Evolutionary conservation across 2,888 invertebrate species (phyloP).

Genomic region (Escarpia spicata): DNA sequence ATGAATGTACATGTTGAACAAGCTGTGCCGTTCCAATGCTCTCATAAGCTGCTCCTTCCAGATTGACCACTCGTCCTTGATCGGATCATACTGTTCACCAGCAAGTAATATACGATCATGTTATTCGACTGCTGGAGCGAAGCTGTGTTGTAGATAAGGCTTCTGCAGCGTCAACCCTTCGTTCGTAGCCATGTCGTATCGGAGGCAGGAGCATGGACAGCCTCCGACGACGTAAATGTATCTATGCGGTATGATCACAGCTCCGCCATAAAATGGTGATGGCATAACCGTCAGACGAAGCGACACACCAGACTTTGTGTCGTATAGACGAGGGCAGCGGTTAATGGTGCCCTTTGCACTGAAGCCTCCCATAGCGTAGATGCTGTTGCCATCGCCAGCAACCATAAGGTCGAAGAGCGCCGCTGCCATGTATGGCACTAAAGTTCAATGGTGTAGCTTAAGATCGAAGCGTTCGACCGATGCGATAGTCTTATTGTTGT

Average conservation of each 20-base stretch:
- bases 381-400: conserved; percentile 29
- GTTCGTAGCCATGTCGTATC: conserved; percentile 33
- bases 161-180: conserved; percentile 30
- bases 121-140: not conserved
- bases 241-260: conserved; percentile 30
- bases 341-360: conserved; percentile 30
- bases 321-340: conserved; percentile 23
- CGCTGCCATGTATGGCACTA: conserved; percentile 27
- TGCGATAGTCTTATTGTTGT: conserved; percentile 28
- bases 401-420: conserved; percentile 34
- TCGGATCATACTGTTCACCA: conserved; percentile 36
- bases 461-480: conserved; percentile 30
- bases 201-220: conserved; percentile 32
- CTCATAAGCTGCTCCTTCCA: conserved; percentile 34
- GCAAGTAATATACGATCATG: conserved; percentile 34
- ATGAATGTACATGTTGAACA: conserved; percentile 30
- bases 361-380: conserved; percentile 37
- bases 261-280: conserved; percentile 33
- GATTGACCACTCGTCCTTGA: conserved; percentile 28
- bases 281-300: conserved; percentile 31
- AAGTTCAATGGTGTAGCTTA: conserved; percentile 25
- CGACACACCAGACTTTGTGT: conserved; percentile 37
- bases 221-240: conserved; percentile 36
- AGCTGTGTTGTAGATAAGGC: conserved; percentile 36
- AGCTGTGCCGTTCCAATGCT: conserved; percentile 35